A percentile compares a stretch with the other conserved stretches of the same genome.
phyloP scores from a whole-genome alignment of 2,888 invertebrate genomes.

The Troides aeacus region DNA sequence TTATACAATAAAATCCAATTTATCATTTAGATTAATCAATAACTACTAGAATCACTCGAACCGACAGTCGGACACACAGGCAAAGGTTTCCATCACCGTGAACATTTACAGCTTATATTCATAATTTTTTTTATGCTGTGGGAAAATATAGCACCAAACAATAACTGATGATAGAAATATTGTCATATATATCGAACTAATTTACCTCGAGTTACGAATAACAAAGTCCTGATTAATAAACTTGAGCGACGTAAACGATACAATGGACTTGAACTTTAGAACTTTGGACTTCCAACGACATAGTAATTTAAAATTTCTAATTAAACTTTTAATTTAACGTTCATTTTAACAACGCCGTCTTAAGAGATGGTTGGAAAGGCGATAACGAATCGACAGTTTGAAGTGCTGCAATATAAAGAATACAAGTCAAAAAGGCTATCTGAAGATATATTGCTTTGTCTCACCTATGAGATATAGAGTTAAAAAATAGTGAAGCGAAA shows the following conservation, averaged over 20 bases:
- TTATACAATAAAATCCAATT: no score
- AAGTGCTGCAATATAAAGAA: not conserved
- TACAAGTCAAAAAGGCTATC: not conserved
- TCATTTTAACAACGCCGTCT: not conserved
- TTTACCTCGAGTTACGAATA: slow-evolving; percentile 19
- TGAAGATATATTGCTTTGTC: no score
- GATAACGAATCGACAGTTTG: not conserved
- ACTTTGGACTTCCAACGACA: slow-evolving; percentile 3
- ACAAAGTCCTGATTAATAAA: slow-evolving; percentile 27
- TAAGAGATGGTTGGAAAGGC: not conserved
- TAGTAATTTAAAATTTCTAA: slow-evolving; percentile 18
- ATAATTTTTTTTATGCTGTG: not conserved
- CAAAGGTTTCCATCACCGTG: no score
- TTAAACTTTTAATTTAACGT: slow-evolving; percentile 15
- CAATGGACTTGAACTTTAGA: slow-evolving; percentile 22
- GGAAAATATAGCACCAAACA: not conserved
- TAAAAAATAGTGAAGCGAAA: not conserved
- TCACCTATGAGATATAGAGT: no score
- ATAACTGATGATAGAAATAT: not conserved
- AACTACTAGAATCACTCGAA: no score
- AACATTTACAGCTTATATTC: no score
- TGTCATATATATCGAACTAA: slow-evolving; percentile 18
- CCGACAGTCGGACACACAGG: no score
- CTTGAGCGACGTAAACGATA: slow-evolving; percentile 28
- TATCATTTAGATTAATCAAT: no score